Evolutionary conservation across 2,113 vertebrate genomes (phyloP), one percentile per base, ranked within the genome.

Genomic region (Neotragus pygmaeus): DNA sequence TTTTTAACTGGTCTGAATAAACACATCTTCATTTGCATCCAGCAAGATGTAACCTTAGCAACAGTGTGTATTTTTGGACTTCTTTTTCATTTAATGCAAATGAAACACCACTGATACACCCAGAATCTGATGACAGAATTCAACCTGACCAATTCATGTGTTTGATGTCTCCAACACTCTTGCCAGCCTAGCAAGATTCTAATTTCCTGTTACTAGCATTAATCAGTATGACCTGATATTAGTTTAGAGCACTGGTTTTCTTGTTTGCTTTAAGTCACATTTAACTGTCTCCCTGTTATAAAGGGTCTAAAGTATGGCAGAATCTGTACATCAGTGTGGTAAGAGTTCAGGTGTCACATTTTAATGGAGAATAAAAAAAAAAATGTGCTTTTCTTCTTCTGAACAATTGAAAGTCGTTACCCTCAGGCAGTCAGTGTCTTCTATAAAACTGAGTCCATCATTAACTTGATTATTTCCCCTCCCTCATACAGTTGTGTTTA

Each of bases 31-130:
- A 98, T 98, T 98, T 99, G 98, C 98, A 99, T 99, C 73, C 96
- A 98, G 98, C 96, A 95, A 97, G 98, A 98, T 97, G 99, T 99
- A 99, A 98, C 99, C 99, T 95, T 98, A 98, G 99, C 98, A 99
- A 99, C 99, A 96, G 97, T 96, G 97, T 98, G 98, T 99, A 99
- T 99, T 99, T 99, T 43, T 95, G 98, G 98, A 98, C 98, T 98
- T 98, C 98, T 99, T 98, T 98, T 99, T 99, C 98, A 98, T 98
- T 98, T 99, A 97, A 98, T 99, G 98, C 96, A 99, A 98, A 98
- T 98, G 78, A 97, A 91, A 86, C 92, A 95, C 78, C 97, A 98
- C 89, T 88, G 98, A 98, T 98, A 97, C 49, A 90, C 98, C 94
- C 92, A 15, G 96, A 98, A 98, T 98, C 95, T 70, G 11, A 97